Conservation (phyloP, 2,113 vertebrate genomes). For the Galemys pyrenaicus region DNA sequence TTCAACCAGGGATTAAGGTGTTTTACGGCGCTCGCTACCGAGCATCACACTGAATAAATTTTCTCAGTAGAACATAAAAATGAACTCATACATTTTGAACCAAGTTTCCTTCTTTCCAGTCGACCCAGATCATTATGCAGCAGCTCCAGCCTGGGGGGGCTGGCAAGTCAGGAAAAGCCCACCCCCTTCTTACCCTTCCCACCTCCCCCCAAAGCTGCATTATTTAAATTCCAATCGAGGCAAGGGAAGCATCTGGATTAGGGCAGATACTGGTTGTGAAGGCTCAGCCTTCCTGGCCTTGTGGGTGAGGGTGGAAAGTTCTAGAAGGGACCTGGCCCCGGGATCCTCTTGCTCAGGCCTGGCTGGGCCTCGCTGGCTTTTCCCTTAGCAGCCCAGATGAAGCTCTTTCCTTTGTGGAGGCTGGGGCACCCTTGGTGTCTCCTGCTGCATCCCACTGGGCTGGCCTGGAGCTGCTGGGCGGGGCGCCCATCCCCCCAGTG, state of each 20-base stretch:
- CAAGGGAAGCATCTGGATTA: not conserved
- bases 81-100: conserved; percentile 89
- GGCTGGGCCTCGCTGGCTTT: not conserved
- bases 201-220: conserved; percentile 73
- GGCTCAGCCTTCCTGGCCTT: not conserved
- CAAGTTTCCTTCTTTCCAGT: conserved; percentile 85
- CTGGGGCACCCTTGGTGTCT: accelerated
- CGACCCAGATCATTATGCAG: conserved; percentile 85
- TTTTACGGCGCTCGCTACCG: conserved; percentile 89
- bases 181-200: not conserved
- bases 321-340: not conserved
- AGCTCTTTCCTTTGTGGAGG: not conserved
- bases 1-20: conserved; percentile 94
- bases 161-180: conserved; percentile 72
- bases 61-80: conserved; percentile 90
- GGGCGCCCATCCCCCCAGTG: no score
- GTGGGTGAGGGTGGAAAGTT: not conserved
- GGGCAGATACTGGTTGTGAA: not conserved
- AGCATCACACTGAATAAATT: conserved; percentile 92
- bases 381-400: not conserved
- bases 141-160: conserved; percentile 69
- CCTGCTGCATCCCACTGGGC: accelerated
- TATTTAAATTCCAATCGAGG: conserved; percentile 79
- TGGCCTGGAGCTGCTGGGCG: no score
- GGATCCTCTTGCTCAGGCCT: not conserved